Conservation (phyloP, 2,888 invertebrate genomes). For the Pammene fasciana region DNA sequence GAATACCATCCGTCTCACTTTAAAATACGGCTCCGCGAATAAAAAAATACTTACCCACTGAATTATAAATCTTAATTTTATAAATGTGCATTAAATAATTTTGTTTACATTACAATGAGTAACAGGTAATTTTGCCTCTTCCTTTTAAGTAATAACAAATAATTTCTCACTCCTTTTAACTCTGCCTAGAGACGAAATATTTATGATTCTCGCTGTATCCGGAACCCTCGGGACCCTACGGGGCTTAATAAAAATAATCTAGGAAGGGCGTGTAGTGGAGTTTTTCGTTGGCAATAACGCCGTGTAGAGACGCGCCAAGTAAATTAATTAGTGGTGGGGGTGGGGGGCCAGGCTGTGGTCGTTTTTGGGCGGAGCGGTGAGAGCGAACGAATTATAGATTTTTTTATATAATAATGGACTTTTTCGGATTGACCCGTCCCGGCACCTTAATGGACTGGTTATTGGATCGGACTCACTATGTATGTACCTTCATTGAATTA, state of each 20-base stretch:
- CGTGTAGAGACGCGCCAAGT: constrained; percentile 38
- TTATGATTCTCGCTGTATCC: constrained; percentile 9
- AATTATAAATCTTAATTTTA: too few relatives aligned
- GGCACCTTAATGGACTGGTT: neutral
- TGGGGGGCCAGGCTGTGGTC: constrained; percentile 7
- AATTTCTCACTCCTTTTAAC: neutral
- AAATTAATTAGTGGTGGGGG: constrained; percentile 40
- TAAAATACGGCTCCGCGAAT: too few relatives aligned
- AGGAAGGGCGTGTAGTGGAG: constrained; percentile 34
- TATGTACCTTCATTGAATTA: too few relatives aligned
- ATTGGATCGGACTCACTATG: neutral
- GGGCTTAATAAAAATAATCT: constrained; percentile 37
- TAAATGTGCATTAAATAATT: too few relatives aligned
- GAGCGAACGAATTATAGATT: too few relatives aligned
- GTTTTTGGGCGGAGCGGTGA: neutral
- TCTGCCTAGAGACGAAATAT: constrained; percentile 1
- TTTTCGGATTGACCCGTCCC: too few relatives aligned
- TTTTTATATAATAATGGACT: too few relatives aligned
- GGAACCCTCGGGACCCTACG: constrained; percentile 22
- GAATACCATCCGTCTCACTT: too few relatives aligned
- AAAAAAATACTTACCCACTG: too few relatives aligned
- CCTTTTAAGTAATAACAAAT: too few relatives aligned
- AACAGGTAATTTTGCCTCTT: too few relatives aligned
- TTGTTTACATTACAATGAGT: too few relatives aligned
- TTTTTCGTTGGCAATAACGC: constrained; percentile 33